Conservation (phyloP, 2,888 invertebrate species). For the Cantharis rufa region DNA sequence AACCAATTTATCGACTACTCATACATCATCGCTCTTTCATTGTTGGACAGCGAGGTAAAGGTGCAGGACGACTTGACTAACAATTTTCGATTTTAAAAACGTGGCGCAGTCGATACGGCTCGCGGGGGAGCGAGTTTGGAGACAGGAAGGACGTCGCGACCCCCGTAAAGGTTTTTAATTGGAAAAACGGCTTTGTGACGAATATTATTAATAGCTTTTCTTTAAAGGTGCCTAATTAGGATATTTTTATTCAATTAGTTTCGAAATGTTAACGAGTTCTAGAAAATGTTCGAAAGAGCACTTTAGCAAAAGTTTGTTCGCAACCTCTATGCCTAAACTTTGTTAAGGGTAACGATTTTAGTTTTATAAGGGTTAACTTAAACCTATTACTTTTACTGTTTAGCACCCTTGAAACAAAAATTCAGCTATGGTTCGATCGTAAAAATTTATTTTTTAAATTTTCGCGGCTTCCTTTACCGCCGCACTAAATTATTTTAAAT, state of each 20-base stretch:
- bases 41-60: constrained; percentile 7
- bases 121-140: too few species aligned
- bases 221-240: constrained; percentile 25
- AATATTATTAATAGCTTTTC: constrained; percentile 25
- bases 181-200: constrained; percentile 22
- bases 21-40: constrained; percentile 30
- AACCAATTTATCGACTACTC: constrained; percentile 11
- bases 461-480: background rate
- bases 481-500: background rate
- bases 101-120: background rate
- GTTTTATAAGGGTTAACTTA: constrained; percentile 22
- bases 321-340: constrained; percentile 8
- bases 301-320: constrained; percentile 14
- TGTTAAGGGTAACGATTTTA: constrained; percentile 21
- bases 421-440: constrained; percentile 1
- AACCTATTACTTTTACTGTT: constrained; percentile 20
- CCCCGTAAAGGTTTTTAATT: constrained; percentile 16
- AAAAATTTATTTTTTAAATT: constrained; percentile 18
- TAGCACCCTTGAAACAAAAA: constrained; percentile 5
- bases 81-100: constrained; percentile 28
- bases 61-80: background rate
- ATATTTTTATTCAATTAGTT: constrained; percentile 28
- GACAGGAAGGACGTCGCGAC: background rate
- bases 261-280: constrained; percentile 25
- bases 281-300: constrained; percentile 19